Conservation (phyloP, 2,888 invertebrate genomes). For the Leptinotarsa rubiginosa region DNA sequence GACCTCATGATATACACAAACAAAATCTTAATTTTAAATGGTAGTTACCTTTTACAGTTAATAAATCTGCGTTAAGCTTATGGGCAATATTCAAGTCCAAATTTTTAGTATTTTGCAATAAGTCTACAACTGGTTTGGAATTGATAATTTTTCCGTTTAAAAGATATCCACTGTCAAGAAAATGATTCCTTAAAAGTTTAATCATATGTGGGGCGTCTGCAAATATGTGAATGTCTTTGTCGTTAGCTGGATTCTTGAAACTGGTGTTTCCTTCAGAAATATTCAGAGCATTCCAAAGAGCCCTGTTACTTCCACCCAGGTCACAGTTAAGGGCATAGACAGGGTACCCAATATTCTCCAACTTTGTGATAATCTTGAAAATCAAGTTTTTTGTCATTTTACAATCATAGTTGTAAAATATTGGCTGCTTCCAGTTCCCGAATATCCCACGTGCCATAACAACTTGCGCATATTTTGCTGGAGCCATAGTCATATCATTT, state of each 20-base stretch:
- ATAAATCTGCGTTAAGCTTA: slow-evolving; percentile 30
- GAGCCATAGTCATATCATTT: slow-evolving; percentile 40
- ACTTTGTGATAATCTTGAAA: slow-evolving; percentile 21
- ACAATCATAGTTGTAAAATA: slow-evolving; percentile 38
- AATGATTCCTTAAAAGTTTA: slow-evolving; percentile 44
- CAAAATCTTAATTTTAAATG: background rate
- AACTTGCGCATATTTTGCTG: slow-evolving; percentile 36
- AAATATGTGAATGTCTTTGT: slow-evolving; percentile 40
- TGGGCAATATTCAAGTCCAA: slow-evolving; percentile 43
- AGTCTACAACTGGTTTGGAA: slow-evolving; percentile 43
- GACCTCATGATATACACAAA: background rate
- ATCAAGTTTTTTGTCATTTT: slow-evolving; percentile 35
- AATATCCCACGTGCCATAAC: slow-evolving; percentile 39
- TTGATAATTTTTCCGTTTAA: slow-evolving; percentile 40
- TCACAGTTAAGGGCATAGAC: slow-evolving; percentile 50
- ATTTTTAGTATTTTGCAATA: slow-evolving; percentile 38
- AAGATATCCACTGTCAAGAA: slow-evolving; percentile 40
- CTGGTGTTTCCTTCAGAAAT: slow-evolving; percentile 38
- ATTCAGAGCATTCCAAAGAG: slow-evolving; percentile 35
- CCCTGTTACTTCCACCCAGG: slow-evolving; percentile 46
- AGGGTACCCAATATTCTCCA: slow-evolving; percentile 46
- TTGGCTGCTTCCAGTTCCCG: slow-evolving; percentile 37
- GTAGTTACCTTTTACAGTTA: slow-evolving; percentile 28
- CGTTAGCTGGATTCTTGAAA: slow-evolving; percentile 36
- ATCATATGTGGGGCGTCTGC: slow-evolving; percentile 47